A percentile compares a stretch with the other conserved stretches of the same genome.
phyloP scores from a whole-genome alignment of 2,113 vertebrate species.

The Chinchilla lanigera region DNA sequence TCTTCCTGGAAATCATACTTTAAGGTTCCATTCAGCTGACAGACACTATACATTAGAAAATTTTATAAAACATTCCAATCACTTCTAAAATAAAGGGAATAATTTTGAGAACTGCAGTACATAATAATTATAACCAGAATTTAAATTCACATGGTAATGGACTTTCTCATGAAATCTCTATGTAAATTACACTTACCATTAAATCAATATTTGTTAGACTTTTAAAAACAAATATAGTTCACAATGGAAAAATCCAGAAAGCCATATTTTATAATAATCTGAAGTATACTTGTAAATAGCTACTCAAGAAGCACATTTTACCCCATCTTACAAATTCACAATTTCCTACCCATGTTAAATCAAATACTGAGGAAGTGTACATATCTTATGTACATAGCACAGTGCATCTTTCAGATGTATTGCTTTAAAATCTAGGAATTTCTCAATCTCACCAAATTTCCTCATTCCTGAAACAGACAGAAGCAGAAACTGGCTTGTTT shows the following conservation, averaged over 20 bases:
- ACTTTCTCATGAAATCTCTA: conserved; percentile 33
- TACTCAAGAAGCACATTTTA: not conserved
- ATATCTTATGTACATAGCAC: not conserved
- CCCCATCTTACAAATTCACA: not conserved
- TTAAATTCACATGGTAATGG: not conserved
- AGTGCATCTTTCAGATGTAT: not conserved
- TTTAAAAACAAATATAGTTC: not conserved
- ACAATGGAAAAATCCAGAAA: not conserved
- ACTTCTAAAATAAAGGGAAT: not conserved
- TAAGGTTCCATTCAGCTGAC: not conserved
- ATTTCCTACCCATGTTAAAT: not conserved
- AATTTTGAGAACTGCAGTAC: not conserved
- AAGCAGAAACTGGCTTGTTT: not conserved
- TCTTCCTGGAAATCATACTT: not conserved
- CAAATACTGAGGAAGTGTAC: not conserved
- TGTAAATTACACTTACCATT: not conserved
- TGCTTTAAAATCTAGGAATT: conserved; percentile 11
- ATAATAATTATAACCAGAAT: conserved; percentile 39
- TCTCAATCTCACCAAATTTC: not conserved
- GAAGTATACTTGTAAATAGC: not conserved
- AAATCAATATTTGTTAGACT: not conserved
- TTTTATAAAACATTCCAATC: not conserved
- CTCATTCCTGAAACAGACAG: not conserved
- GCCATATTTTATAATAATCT: not conserved
- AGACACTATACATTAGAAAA: not conserved